These are phyloP conservation scores for Eustalomyia histrio DNA, from an alignment of 2,888 invertebrate species.

Conservation along the genomic window DNA sequence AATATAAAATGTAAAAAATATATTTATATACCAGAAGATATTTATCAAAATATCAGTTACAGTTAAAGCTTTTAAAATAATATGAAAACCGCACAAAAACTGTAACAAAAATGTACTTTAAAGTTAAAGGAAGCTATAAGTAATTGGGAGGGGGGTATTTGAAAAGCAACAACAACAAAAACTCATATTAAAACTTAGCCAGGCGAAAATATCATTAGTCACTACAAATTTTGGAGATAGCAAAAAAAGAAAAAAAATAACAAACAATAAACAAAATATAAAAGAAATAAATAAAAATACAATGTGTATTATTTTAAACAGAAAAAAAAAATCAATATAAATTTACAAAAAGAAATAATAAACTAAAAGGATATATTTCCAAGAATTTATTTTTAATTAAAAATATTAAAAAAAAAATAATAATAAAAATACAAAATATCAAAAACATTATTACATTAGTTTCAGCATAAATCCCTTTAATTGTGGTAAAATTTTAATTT, in stretches of 20 bases:
- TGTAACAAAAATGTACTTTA: background rate
- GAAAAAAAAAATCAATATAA: no score
- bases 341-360: background rate
- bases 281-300: conserved; percentile 10
- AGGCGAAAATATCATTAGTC: conserved; percentile 62
- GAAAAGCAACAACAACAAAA: background rate
- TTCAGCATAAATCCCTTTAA: no score
- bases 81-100: background rate
- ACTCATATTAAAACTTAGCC: conserved; percentile 54
- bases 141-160: background rate
- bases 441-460: no score
- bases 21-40: conserved; percentile 1
- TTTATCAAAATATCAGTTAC: conserved; percentile 19
- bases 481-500: no score
- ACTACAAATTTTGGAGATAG: background rate
- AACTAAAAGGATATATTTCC: background rate
- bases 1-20: background rate
- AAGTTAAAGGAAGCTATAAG: conserved; percentile 20
- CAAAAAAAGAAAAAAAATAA: background rate
- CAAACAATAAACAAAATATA: conserved; percentile 40
- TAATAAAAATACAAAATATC: no score
- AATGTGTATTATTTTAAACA: no score
- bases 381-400: background rate
- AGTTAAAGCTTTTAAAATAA: conserved; percentile 24
- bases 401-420: no score